phyloP scores from a whole-genome alignment of 1,140 invertebrate species.

The Apis florea region DNA sequence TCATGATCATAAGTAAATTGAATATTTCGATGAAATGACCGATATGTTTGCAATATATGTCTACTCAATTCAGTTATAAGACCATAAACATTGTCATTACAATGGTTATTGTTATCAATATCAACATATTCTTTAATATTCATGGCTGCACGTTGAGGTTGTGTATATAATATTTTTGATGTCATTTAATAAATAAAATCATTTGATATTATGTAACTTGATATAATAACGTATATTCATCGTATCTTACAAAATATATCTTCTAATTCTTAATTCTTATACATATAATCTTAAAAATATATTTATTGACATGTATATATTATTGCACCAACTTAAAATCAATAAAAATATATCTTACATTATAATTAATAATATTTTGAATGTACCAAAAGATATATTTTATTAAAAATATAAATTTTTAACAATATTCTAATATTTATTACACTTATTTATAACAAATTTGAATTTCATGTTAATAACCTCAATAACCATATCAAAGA shows the following conservation, averaged over 20 bases:
- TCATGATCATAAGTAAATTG: constrained; percentile 28
- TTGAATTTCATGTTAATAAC: background rate
- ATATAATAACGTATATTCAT: background rate
- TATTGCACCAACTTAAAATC: background rate
- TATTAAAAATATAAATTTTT: background rate
- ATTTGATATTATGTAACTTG: constrained; percentile 23
- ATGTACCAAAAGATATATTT: background rate
- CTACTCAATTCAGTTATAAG: constrained; percentile 67
- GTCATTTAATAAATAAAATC: constrained; percentile 25
- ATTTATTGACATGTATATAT: background rate
- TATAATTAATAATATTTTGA: background rate
- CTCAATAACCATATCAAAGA: background rate
- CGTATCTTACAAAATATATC: background rate
- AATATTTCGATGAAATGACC: background rate
- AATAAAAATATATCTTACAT: background rate
- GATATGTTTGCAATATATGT: constrained; percentile 55
- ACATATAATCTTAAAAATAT: background rate
- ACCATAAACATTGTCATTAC: constrained; percentile 68
- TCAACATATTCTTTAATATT: background rate
- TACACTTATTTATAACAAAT: background rate
- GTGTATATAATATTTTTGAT: background rate
- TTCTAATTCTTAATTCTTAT: background rate
- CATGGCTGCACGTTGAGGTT: constrained; percentile 8
- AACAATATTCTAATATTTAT: background rate
- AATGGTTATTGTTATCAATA: background rate